Evolutionary conservation across 2,888 invertebrate species (phyloP), one percentile per base, ranked within the genome.

Genomic region (Alloscopus bannaensis): DNA sequence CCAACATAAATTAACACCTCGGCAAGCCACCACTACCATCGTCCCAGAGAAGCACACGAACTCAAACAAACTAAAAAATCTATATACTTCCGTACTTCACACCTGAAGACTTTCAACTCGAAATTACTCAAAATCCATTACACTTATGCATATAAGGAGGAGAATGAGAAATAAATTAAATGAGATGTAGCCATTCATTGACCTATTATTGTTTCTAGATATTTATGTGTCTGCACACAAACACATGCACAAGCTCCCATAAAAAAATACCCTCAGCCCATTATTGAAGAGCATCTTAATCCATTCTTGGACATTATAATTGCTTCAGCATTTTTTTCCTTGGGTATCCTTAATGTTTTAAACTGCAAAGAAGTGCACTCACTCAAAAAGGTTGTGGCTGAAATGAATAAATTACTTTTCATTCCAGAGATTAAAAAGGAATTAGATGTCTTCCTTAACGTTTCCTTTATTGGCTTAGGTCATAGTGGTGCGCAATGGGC

Each of bases 1-100:
- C 77, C 77, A 77, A 77, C 77, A 77, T 77, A 77, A 77, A 77
- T 77, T 77, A 77, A 77, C 77, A 77, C 77, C 77, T 77, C 29
- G 40, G 47, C 45, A 36, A 60, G 55, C 26, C 68, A 68, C 68
- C 42, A 47, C 45, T 22, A 16, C 64, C 4, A 22, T n/a, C 3
- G 13, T 57, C 29, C 28, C 28, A 16, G 59, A 45, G 45, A 42
- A 20, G 52, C 36, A 40, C 45, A 24, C 6, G 13, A 40, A 40
- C 24, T 22, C 26, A 60, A 60, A 29, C 47, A 71, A 72, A 72
- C 64, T 6, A 6, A 64, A 45, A 13, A 24, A 64, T 62, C 11
- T 45, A 45, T 31, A 52, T 36, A 3, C 24, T 36, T 28, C n/a
- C 29, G n/a, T 59, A 59, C 40, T 59, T 55, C 50, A 55, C 52